Conservation (phyloP, 2,113 vertebrate genomes). For the Chamaea fasciata region DNA sequence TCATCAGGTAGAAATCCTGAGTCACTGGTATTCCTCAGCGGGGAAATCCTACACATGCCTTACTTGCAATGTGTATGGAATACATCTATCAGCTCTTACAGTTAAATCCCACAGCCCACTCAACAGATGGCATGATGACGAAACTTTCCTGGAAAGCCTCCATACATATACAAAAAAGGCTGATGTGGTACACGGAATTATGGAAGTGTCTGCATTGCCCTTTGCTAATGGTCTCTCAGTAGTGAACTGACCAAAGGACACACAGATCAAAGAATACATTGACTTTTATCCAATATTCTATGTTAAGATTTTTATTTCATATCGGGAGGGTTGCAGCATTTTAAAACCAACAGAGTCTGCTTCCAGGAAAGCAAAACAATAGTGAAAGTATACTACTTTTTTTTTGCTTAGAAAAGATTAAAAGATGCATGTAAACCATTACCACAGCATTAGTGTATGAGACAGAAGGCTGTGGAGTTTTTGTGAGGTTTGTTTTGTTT, state of each 20-base stretch:
- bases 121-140: neutral
- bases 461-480: neutral
- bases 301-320: neutral
- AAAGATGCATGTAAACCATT: neutral
- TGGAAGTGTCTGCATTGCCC: neutral
- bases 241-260: neutral
- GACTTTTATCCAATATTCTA: neutral
- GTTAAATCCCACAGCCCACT: neutral
- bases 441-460: neutral
- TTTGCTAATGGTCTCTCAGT: neutral
- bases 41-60: neutral
- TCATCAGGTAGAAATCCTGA: neutral
- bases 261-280: neutral
- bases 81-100: too few relatives aligned
- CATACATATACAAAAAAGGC: neutral
- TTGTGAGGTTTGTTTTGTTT: neutral
- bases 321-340: neutral
- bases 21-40: neutral
- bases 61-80: neutral
- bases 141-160: neutral
- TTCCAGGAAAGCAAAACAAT: neutral
- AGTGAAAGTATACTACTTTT: rapidly evolving
- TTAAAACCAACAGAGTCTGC: neutral
- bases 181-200: neutral
- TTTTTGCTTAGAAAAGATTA: neutral